Evolutionary conservation across 2,113 vertebrate genomes (phyloP), one percentile per base, ranked within the genome.

Genomic region (Malurus melanocephalus): DNA sequence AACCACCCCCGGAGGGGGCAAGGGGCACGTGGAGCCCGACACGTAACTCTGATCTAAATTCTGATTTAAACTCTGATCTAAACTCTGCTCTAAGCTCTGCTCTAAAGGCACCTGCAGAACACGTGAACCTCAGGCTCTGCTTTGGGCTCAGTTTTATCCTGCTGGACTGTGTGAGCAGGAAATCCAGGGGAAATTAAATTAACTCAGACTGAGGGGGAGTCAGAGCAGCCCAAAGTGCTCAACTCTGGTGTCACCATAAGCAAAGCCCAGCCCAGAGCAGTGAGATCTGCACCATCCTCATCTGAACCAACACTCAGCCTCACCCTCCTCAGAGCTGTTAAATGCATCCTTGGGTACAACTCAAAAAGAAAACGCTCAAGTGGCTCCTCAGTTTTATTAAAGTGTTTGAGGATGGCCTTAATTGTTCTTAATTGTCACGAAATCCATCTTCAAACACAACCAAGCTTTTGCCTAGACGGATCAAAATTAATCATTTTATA

Each of bases 181-280:
- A 1, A 13, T 14, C 0, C 0, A 0, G 1, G 35, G 42, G 26
- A 11, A 85, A 6, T 10, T 11, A 27, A 51, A 27, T 12, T 4
- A 3, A 14, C 17, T 2, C 0, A 30, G 22, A 22, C 14, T 4
- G 81, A 43, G 61, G 33, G 16, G 59, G 2, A 22, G 17, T 15
- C 7, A 45, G 45, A 52, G 2, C 61, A 59, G 53, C 15, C 3
- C 32, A 14, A 27, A 12, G 21, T 2, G 11, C 5, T 32, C 3
- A 32, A 15, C n/a, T 45, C 71, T 19, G 26, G 0, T 4, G 21
- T 21, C 60, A 51, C 1, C 0, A 11, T 0, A 22, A 27, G 26
- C 7, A 2, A 66, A 22, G 24, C 52, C 16, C 16, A 27, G 22
- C 61, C 61, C 61, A 10, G 53, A n/a, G 10, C 0, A 4, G n/a